Base-by-base conservation (phyloP, 2,888 invertebrate species). In the Nemurella pictetii region DNA sequence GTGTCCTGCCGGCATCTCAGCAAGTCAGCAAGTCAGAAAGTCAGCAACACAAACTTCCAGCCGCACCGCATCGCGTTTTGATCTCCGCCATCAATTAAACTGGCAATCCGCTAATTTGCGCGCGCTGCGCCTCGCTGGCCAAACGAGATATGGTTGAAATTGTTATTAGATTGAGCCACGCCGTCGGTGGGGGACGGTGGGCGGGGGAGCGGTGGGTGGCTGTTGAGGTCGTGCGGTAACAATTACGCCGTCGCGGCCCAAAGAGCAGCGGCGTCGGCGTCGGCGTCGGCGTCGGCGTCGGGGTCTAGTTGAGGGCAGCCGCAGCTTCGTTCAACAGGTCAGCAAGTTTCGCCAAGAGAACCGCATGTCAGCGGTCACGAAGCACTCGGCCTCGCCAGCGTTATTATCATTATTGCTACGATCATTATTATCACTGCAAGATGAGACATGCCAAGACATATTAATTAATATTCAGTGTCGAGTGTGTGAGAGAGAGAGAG, bases 261-360 rank as follows among this genome's bases (percentile, higher is more conserved):
- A 32, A 32, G 80, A 80, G n/a, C n/a, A n/a, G n/a, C n/a, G n/a
- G n/a, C n/a, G 15, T 55, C 20, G 55, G 55, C 55, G 55, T 55
- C 55, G 55, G 55, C 55, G 55, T 55, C 55, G 55, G 55, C 55
- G 55, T 55, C 55, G 55, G n/a, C 9, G 55, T 12, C 55, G 55
- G 26, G 15, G 55, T 55, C 55, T 55, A 55, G 55, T n/a, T 28
- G 82, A 82, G 82, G 78, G 30, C 7, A 30, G 85, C 85, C 85
- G 84, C 85, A 85, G 80, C 83, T 84, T 83, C n/a, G 75, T 84
- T 84, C 75, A 32, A 75, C 85, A 85, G 85, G 82, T 36, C 83
- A 85, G 85, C 75, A 55, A 83, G 85, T 85, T 85, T 74, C 82
- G 36, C 77, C 74, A 35, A 83, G 82, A 74, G 35, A 82, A 30